Conservation (phyloP, 2,888 invertebrate species). For the Asteroscopus sphinx region DNA sequence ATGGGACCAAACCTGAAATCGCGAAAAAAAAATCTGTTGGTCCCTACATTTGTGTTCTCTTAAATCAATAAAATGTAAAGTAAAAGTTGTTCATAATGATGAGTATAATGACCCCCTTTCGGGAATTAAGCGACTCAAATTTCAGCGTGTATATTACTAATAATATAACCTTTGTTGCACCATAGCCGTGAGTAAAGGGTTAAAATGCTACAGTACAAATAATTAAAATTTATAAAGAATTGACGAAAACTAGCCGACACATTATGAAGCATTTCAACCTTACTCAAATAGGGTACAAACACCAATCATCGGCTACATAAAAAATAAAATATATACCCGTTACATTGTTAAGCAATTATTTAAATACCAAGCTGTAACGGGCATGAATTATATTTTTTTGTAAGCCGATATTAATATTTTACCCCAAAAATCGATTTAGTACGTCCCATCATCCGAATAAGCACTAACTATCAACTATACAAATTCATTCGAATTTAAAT, state of each 20-base stretch:
- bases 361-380: constrained; percentile 50
- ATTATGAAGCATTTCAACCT: constrained; percentile 58
- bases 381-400: constrained; percentile 33
- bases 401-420: constrained; percentile 51
- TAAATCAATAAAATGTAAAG: no score
- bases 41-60: no score
- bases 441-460: constrained; percentile 55
- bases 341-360: constrained; percentile 53
- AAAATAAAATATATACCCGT: constrained; percentile 40
- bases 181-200: constrained; percentile 55
- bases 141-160: constrained; percentile 51
- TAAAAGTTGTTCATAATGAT: no score
- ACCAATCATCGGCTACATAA: constrained; percentile 24
- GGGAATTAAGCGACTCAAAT: no score
- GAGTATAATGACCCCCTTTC: no score
- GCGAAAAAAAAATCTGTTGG: no score
- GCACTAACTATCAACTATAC: constrained; percentile 65
- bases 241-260: constrained; percentile 70
- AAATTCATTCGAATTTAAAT: constrained; percentile 70
- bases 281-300: constrained; percentile 31
- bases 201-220: constrained; percentile 64
- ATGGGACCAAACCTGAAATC: no score
- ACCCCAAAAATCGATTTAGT: constrained; percentile 44
- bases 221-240: constrained; percentile 72
- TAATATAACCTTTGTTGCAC: constrained; percentile 50